These are phyloP conservation scores for Dascyllus trimaculatus DNA, from an alignment of 2,113 vertebrate species.

Conservation along the genomic window DNA sequence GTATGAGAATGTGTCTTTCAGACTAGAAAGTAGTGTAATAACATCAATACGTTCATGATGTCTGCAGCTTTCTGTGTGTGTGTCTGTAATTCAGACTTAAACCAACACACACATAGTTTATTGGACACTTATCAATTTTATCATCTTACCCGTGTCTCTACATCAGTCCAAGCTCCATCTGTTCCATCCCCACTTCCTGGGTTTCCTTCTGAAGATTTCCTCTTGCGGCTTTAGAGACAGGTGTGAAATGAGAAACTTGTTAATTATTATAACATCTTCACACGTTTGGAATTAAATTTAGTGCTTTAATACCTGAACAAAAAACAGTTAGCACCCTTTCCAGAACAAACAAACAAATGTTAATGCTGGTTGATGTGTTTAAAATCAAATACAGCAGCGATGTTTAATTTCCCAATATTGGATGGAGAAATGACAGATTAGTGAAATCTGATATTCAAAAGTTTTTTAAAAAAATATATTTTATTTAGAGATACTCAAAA, in stretches of 20 bases:
- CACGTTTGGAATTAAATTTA: background rate
- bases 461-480: too few relatives aligned
- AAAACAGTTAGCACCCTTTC: background rate
- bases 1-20: too few relatives aligned
- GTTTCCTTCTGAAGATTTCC: constrained; percentile 86
- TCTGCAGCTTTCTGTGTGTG: too few relatives aligned
- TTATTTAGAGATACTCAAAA: too few relatives aligned
- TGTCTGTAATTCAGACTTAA: background rate
- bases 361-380: background rate
- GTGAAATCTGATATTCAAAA: too few relatives aligned
- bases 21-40: too few relatives aligned
- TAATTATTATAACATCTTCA: background rate
- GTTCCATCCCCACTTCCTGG: constrained; percentile 63
- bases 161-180: constrained; percentile 91
- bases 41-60: too few relatives aligned
- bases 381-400: background rate
- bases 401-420: too few relatives aligned
- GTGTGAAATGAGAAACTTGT: background rate
- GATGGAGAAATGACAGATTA: too few relatives aligned
- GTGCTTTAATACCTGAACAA: background rate
- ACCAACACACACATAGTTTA: background rate
- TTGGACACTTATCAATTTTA: background rate
- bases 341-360: background rate
- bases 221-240: constrained; percentile 85
- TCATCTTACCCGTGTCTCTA: constrained; percentile 91